A percentile compares a stretch with the other conserved stretches of the same genome.
phyloP scores from a whole-genome alignment of 2,113 vertebrate genomes.

The Nerophis lumbriciformis region DNA sequence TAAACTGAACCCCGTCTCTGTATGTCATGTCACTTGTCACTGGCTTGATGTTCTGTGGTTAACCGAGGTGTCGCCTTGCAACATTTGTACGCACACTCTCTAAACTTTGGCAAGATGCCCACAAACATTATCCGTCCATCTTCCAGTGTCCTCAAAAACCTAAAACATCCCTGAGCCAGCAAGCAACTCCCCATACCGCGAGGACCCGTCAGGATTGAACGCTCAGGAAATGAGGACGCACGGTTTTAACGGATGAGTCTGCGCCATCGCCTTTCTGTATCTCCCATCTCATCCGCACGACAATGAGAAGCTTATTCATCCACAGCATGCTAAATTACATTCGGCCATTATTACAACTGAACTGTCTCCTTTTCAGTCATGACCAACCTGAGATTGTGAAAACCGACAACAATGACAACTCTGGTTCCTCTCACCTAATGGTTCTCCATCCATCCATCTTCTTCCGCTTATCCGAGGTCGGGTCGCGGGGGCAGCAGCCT shows the following conservation, averaged over 20 bases:
- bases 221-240: constrained; percentile 35
- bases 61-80: constrained; percentile 3
- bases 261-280: constrained; percentile 23
- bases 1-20: background rate
- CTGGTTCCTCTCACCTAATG: constrained; percentile 6
- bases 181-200: constrained; percentile 18
- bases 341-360: constrained; percentile 23
- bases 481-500: too few species aligned
- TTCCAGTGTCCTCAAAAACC: constrained; percentile 27
- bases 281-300: constrained; percentile 35
- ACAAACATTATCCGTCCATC: constrained; percentile 16
- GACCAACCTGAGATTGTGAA: constrained; percentile 30
- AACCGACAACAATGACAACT: constrained; percentile 22
- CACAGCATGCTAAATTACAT: constrained; percentile 30
- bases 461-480: too few species aligned
- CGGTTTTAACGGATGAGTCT: constrained; percentile 33
- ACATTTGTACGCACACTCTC: background rate
- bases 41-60: background rate
- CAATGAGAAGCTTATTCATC: constrained; percentile 35
- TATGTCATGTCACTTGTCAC: background rate
- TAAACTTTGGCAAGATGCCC: constrained; percentile 28
- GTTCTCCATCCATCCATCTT: too few species aligned
- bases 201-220: constrained; percentile 21
- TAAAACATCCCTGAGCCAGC: constrained; percentile 15
- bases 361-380: constrained; percentile 17